These are phyloP conservation scores for Anoura caudifer DNA, from an alignment of 2,113 vertebrate species.

Conservation along the genomic window DNA sequence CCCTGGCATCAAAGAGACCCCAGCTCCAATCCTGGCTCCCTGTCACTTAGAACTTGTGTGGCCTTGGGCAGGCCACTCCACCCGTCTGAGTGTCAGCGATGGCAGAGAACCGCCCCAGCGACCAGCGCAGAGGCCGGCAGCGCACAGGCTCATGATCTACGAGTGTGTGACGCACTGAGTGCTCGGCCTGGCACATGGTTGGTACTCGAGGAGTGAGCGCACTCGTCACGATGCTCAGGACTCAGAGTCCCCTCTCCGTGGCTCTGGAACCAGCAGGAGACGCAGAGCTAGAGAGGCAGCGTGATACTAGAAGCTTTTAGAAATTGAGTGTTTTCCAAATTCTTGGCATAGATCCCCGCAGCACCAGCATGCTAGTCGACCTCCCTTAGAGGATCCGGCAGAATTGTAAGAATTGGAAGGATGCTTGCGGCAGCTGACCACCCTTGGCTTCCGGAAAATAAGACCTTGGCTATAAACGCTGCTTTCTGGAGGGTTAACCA, in stretches of 20 bases:
- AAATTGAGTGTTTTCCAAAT: background rate
- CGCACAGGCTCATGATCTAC: background rate
- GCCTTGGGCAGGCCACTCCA: background rate
- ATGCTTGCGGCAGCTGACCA: background rate
- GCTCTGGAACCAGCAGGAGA: background rate
- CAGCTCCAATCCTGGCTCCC: background rate
- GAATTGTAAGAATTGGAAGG: background rate
- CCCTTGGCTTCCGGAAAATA: background rate
- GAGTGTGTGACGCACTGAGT: rapidly evolving
- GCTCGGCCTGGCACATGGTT: rapidly evolving
- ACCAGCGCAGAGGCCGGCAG: rapidly evolving
- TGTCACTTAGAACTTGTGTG: background rate
- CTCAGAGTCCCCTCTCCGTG: background rate
- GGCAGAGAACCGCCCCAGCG: rapidly evolving
- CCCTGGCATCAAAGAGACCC: background rate
- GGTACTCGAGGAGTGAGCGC: background rate
- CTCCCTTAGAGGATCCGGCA: background rate
- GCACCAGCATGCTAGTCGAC: rapidly evolving
- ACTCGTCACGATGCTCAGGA: rapidly evolving
- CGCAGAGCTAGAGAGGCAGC: background rate
- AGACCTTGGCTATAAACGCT: background rate
- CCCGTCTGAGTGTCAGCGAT: background rate
- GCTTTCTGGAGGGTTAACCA: background rate
- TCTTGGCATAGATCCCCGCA: background rate
- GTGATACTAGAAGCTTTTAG: background rate